These are phyloP conservation scores for Margaritifera margaritifera DNA, from an alignment of 2,888 invertebrate species.

Conservation along the genomic window DNA sequence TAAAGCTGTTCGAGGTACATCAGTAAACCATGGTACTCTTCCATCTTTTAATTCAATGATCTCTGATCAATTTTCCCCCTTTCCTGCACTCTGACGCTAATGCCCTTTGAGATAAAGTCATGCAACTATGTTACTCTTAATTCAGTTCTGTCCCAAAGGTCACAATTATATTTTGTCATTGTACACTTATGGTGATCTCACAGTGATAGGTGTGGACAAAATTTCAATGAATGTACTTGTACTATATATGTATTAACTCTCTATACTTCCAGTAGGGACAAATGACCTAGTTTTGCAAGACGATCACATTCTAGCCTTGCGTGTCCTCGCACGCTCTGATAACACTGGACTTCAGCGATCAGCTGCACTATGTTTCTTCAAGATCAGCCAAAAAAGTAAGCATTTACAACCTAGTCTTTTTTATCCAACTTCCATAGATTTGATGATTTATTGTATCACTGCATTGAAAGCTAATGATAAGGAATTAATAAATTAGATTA, in stretches of 20 bases:
- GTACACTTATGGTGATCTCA: neutral
- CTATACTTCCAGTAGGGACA: slow-evolving; percentile 44
- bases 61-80: too few species aligned
- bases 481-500: too few species aligned
- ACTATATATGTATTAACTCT: neutral
- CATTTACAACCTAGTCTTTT: neutral
- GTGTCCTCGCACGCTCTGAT: slow-evolving; percentile 63
- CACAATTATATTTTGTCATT: too few species aligned
- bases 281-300: slow-evolving; percentile 48
- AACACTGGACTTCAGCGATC: slow-evolving; percentile 62
- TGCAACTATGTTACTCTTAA: too few species aligned
- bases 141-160: too few species aligned
- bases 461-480: too few species aligned
- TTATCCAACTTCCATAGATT: neutral
- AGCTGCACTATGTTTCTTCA: slow-evolving; percentile 62
- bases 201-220: neutral
- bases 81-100: too few species aligned
- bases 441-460: too few species aligned
- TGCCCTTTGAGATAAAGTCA: too few species aligned
- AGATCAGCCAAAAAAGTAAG: slow-evolving; percentile 64
- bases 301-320: slow-evolving; percentile 57
- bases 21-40: too few species aligned
- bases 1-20: too few species aligned
- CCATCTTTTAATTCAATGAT: too few species aligned
- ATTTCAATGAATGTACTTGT: neutral